Evolutionary conservation across 2,113 vertebrate species (phyloP), one percentile per base, ranked within the genome.

Genomic region (Ptychochromis oligacanthus): DNA sequence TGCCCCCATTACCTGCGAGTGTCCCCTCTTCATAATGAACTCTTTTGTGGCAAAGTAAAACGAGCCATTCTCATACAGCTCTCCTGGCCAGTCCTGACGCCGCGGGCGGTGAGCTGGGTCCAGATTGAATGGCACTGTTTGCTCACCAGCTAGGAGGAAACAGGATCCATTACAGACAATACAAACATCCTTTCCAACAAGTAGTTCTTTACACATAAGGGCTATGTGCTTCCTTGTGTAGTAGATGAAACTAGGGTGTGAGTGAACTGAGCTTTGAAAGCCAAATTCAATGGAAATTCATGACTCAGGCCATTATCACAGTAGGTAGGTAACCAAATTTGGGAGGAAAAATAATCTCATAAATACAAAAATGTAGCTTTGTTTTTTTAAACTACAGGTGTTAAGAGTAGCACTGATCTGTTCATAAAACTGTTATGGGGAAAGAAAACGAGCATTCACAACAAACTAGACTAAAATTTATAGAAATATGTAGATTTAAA

Each of bases 1-100:
- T 36, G 8, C 5, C 36, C 5, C 36, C 36, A 4, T 84, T 83
- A 99, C 98, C 97, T 99, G 98, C 78, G 97, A 55, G 5, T 93
- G 86, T 3, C 96, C 95, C 12, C 93, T 26, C 0, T 82, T 60
- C 13, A 62, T 36, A 56, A 99, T 89, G 61, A 97, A 89, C 11
- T 97, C 89, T 61, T 83, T 96, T n/a, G 94, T 97, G 76, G 96
- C 93, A 85, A 99, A 96, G 92, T 99, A 99, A 90, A 99, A 97
- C 0, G 97, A 99, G 2, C 98, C 98, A 58, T 99, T 99, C 93
- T 99, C 98, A 88, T 96, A 97, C 4, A 99, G 95, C 77, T 99
- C 98, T 15, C 98, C 98, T 1, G 93, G 92, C 98, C 98, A 99
- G 88, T 99, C 98, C 86, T 99, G 98, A 13, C 98, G 94, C 4